Evolutionary conservation across 1,140 invertebrate genomes (phyloP), one percentile per base, ranked within the genome.

Genomic region (Acromyrmex heyeri): DNA sequence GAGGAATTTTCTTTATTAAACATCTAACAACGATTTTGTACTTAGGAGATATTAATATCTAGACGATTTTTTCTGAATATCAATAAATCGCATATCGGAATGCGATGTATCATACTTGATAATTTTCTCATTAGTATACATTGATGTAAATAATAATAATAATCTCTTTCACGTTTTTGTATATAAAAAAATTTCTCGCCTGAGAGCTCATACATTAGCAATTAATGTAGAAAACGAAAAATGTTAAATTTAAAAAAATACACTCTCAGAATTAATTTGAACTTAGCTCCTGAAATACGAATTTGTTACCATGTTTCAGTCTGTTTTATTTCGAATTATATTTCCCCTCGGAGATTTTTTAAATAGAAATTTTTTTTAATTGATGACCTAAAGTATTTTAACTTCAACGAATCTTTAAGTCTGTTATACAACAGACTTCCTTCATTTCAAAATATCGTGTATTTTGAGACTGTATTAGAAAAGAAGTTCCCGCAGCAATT

Each of bases 11-110:
- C 14, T 48, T 44, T 78, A 67, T 53, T 48, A 67, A 67, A 78
- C 34, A 78, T 34, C 55, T 86, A 86, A 48, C 8, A 24, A 72
- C 5, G 27, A 50, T 53, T 79, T 86, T 86, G 27, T 70, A 70
- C 7, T 85, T 48, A 12, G 8, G 34, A 72, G 34, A 82, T 82
- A 59, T 86, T 34, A 34, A 34, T 48, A 76, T 55, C 50, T 55
- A 3, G 6, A 34, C 0, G 21, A 76, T 61, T 76, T 76, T 24
- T 34, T 76, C 1, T 30, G 7, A 18, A 61, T n/a, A 44, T 44
- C 5, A 21, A 62, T 77, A 77, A 53, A 61, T 62, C 27, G 50
- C 50, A n/a, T 34, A 55, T 57, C 50, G 3, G 50, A 76, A 3
- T 76, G 44, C 34, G 30, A 76, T 16, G 12, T 62, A 44, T 61